Percentiles rank a stretch among this genome's conserved stretches.
Conservation (phyloP, 2,888 invertebrate genomes). For the Drosophila prostipennis region DNA sequence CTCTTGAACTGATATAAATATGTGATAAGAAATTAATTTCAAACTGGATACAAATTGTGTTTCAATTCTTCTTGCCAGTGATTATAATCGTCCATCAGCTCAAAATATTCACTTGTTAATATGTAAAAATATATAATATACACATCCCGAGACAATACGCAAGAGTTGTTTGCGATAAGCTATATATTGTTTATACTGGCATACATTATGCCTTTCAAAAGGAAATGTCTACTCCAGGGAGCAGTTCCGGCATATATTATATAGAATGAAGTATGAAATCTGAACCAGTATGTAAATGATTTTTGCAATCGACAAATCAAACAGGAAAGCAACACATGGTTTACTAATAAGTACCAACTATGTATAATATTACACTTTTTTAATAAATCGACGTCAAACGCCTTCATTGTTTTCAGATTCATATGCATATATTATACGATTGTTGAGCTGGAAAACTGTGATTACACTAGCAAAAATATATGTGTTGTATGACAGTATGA, state of each 20-base stretch:
- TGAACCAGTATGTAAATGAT: conserved; percentile 33
- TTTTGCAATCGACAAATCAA: conserved; percentile 7
- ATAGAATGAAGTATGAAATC: conserved; percentile 3
- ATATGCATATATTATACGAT: conserved; percentile 33
- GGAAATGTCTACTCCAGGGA: conserved; percentile 31
- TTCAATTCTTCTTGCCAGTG: not conserved
- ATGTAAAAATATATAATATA: not conserved
- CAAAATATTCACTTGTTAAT: not conserved
- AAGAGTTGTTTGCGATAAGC: conserved; percentile 17
- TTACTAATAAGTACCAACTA: conserved; percentile 8
- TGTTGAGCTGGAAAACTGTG: conserved; percentile 11
- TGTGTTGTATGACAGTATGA: too few species aligned
- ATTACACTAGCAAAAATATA: conserved; percentile 23
- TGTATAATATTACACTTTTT: conserved; percentile 15
- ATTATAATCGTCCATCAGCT: not conserved
- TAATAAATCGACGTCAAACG: conserved; percentile 29
- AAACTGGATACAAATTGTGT: not conserved
- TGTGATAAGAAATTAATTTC: not conserved
- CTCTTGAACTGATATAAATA: conserved; percentile 5
- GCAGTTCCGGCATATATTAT: conserved; percentile 34
- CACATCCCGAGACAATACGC: conserved; percentile 11
- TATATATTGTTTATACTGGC: not conserved
- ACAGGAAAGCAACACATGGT: conserved; percentile 14
- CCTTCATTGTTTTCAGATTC: conserved; percentile 13
- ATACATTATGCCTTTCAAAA: not conserved